Percentiles rank a stretch among this genome's conserved stretches.
These are phyloP conservation scores for Bombyx mandarina DNA, from an alignment of 1,140 invertebrate genomes.

Conservation along the genomic window DNA sequence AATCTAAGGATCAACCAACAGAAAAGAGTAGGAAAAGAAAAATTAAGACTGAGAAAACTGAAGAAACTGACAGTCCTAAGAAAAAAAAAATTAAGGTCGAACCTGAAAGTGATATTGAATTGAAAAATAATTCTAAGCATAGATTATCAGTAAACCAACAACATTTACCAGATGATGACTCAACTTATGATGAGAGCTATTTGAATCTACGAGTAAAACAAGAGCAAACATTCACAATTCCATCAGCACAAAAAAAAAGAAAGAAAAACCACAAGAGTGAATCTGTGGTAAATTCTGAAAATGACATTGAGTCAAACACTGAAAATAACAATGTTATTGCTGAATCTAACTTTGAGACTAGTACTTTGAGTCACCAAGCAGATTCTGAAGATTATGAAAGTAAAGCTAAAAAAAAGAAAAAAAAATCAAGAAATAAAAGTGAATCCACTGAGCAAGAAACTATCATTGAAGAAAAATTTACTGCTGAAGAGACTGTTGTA, in stretches of 20 bases:
- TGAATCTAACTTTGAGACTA: not conserved
- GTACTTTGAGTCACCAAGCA: not conserved
- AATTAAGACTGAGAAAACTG: conserved; percentile 13
- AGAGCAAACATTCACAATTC: conserved; percentile 11
- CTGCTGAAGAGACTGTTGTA: not conserved
- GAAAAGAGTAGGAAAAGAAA: conserved; percentile 17
- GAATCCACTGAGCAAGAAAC: conserved; percentile 1
- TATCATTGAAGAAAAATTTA: conserved; percentile 4
- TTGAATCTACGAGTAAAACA: conserved; percentile 25
- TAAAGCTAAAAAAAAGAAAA: conserved; percentile 31
- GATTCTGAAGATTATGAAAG: conserved; percentile 1
- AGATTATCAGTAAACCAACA: not conserved
- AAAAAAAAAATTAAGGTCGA: conserved; percentile 28
- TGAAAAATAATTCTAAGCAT: conserved; percentile 15
- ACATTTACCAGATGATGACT: conserved; percentile 10
- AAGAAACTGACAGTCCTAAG: conserved; percentile 12
- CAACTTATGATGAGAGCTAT: conserved; percentile 21
- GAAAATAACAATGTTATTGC: not conserved
- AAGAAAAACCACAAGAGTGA: conserved; percentile 15
- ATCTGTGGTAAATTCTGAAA: conserved; percentile 21
- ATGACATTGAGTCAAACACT: conserved; percentile 6
- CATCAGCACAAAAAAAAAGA: conserved; percentile 12
- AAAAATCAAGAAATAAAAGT: conserved; percentile 12
- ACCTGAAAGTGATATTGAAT: conserved; percentile 31
- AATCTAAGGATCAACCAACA: conserved; percentile 4